Evolutionary conservation across 2,113 vertebrate species (phyloP), one percentile per base, ranked within the genome.

Genomic region (Montifringilla adamsi): DNA sequence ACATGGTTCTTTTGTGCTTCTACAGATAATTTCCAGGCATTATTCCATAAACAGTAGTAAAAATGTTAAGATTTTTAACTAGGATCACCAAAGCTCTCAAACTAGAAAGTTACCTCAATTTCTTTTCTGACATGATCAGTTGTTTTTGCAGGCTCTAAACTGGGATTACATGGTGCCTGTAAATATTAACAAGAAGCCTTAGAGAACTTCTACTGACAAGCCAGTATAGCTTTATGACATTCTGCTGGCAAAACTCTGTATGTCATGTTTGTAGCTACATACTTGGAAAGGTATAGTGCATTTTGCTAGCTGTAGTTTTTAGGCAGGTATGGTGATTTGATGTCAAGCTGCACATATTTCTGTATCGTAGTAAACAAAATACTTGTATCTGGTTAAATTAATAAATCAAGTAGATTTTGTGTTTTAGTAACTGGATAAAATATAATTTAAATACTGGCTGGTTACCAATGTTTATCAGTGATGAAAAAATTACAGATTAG

Each of bases 161-260:
- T 68, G 68, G 84, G 81, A 93, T 95, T 92, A 68, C 2, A 2
- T 89, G 70, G n/a, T 88, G 47, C 68, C 37, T 60, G 89, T 78
- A 93, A 94, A 96, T 97, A 89, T 96, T 98, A 97, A 97, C 96
- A 96, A 95, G 97, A 96, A 95, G 80, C 72, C 72, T 95, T 67
- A 78, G 67, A 93, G 87, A 96, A 97, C 84, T 84, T 95, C 72
- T 68, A 8, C 68, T 97, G 97, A 97, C 96, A 98, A 97, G 93
- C 58, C 78, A 15, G 56, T 77, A 28, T 50, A 94, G 85, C 76
- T 97, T 96, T 84, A 27, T 97, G 96, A 97, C 95, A 97, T 62
- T 44, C 44, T 37, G 39, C 79, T 94, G 92, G 78, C 84, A 93
- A 75, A 96, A 85, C 75, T 89, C 67, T 80, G 55, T 95, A 11